Percentiles rank a stretch among this genome's conserved stretches.
These are phyloP conservation scores for Fragum sueziense DNA, from an alignment of 2,888 invertebrate species.

Conservation along the genomic window DNA sequence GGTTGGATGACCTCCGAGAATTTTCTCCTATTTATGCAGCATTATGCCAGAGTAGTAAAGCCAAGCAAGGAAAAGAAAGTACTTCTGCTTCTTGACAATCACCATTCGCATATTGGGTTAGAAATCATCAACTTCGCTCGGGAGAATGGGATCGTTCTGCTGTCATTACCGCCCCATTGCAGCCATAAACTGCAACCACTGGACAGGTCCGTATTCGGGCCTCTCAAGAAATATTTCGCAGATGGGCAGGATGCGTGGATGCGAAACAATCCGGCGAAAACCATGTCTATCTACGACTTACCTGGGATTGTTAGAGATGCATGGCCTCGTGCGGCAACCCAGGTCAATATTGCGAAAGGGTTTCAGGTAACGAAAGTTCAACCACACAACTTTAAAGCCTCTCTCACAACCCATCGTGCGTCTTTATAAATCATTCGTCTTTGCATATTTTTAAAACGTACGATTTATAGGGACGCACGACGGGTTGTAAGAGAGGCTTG, in stretches of 20 bases:
- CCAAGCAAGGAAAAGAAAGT: constrained; percentile 67
- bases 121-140: constrained; percentile 68
- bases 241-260: constrained; percentile 62
- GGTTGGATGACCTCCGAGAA: constrained; percentile 75
- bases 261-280: constrained; percentile 73
- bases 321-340: constrained; percentile 43
- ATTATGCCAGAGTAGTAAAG: constrained; percentile 71
- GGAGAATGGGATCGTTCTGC: constrained; percentile 79
- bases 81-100: constrained; percentile 75
- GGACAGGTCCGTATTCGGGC: constrained; percentile 76
- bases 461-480: too few relatives aligned
- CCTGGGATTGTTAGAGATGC: constrained; percentile 52
- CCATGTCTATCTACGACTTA: constrained; percentile 65
- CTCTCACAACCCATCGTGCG: too few relatives aligned
- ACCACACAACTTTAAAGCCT: neutral
- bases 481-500: too few relatives aligned
- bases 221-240: constrained; percentile 75
- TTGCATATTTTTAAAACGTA: too few relatives aligned
- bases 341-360: constrained; percentile 45
- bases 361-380: constrained; percentile 36
- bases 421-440: too few relatives aligned
- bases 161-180: constrained; percentile 82
- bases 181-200: constrained; percentile 82
- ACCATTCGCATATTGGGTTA: constrained; percentile 70
- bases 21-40: constrained; percentile 68